phyloP scores from a whole-genome alignment of 2,888 invertebrate genomes.

The Embidobia sp. region DNA sequence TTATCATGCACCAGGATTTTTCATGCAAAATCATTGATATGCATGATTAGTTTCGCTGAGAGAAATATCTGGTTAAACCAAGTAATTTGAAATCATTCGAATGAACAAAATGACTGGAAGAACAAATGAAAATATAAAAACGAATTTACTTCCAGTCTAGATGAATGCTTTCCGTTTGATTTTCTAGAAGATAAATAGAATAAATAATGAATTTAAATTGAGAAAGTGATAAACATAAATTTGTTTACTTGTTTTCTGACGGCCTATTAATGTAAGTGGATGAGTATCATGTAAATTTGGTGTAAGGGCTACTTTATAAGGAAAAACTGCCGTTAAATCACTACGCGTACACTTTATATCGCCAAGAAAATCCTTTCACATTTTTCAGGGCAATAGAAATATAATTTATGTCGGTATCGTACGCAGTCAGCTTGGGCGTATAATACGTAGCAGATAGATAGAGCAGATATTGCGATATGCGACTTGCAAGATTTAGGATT shows the following conservation, averaged over 20 bases:
- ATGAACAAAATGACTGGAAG: not conserved
- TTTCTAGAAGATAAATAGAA: not conserved
- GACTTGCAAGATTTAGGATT: constrained; percentile 52
- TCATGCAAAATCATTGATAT: constrained; percentile 46
- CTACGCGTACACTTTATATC: constrained; percentile 35
- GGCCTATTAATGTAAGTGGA: constrained; percentile 40
- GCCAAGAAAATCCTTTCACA: constrained; percentile 36
- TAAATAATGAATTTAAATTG: constrained; percentile 13
- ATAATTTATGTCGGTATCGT: constrained; percentile 47
- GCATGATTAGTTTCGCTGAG: constrained; percentile 22
- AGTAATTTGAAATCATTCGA: not conserved
- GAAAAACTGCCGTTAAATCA: constrained; percentile 47
- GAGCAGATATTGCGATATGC: constrained; percentile 31
- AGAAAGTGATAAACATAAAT: constrained; percentile 7
- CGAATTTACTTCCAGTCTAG: too few relatives aligned
- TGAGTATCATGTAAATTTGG: constrained; percentile 38
- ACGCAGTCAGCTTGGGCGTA: constrained; percentile 31
- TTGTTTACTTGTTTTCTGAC: constrained; percentile 1
- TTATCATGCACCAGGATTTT: constrained; percentile 41
- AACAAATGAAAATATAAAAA: too few relatives aligned
- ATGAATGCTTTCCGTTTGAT: not conserved
- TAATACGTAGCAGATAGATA: constrained; percentile 35
- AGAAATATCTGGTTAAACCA: constrained; percentile 19
- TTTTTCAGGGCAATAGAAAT: constrained; percentile 51
- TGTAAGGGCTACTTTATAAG: constrained; percentile 43